A percentile compares a stretch with the other conserved stretches of the same genome.
These are phyloP conservation scores for Spilosoma lubricipeda DNA, from an alignment of 2,888 invertebrate species.

Conservation along the genomic window DNA sequence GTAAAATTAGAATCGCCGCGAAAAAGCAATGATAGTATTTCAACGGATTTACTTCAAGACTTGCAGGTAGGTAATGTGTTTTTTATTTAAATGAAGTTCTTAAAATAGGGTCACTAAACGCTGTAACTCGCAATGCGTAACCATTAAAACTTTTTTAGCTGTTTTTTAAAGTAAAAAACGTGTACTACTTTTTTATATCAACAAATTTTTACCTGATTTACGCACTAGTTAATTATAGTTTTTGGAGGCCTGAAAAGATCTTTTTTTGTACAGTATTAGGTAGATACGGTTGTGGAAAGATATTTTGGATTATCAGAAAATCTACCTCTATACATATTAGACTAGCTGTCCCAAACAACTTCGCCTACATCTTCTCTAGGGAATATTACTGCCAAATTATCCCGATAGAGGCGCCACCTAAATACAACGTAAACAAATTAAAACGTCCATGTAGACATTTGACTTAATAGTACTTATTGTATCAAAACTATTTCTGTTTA, in stretches of 20 bases:
- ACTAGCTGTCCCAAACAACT: too few relatives aligned
- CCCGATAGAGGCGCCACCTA: too few relatives aligned
- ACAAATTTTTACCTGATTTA: background rate
- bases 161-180: background rate
- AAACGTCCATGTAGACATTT: too few relatives aligned
- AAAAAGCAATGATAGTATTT: slow-evolving; percentile 50
- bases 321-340: background rate
- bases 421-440: too few relatives aligned
- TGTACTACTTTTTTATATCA: background rate
- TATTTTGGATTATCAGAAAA: background rate
- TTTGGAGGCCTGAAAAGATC: background rate
- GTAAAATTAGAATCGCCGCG: slow-evolving; percentile 60
- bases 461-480: too few relatives aligned
- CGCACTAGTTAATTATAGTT: background rate
- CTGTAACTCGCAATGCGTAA: slow-evolving; percentile 34
- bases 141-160: slow-evolving; percentile 29
- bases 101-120: slow-evolving; percentile 31
- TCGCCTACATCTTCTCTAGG: too few relatives aligned
- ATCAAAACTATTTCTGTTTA: too few relatives aligned
- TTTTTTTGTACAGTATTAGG: too few relatives aligned
- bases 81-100: slow-evolving; percentile 18
- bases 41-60: slow-evolving; percentile 62
- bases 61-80: slow-evolving; percentile 66
- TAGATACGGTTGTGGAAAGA: too few relatives aligned
- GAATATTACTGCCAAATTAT: too few relatives aligned